phyloP scores from a whole-genome alignment of 2,113 vertebrate species.

The Jacana jacana region DNA sequence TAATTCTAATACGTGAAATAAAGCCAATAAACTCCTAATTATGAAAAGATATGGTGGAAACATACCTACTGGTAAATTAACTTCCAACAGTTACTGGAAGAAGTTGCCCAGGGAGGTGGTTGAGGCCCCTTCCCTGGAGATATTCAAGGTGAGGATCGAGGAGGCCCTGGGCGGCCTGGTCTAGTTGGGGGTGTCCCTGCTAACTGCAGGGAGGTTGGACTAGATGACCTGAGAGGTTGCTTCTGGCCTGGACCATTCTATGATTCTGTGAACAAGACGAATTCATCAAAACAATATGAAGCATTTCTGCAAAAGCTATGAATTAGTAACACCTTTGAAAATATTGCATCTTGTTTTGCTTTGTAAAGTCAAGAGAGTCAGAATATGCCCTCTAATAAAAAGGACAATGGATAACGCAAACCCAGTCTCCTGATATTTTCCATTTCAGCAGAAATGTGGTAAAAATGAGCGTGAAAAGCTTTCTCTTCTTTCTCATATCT shows the following conservation, averaged over 20 bases:
- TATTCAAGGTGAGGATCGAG: too few relatives aligned
- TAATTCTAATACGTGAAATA: neutral
- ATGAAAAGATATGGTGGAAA: neutral
- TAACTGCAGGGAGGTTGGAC: too few relatives aligned
- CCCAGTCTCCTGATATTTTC: neutral
- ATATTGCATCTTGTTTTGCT: fast-evolving
- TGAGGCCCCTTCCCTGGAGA: too few relatives aligned
- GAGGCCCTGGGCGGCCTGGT: too few relatives aligned
- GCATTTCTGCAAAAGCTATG: too few relatives aligned
- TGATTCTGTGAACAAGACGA: too few relatives aligned
- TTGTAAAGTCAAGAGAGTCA: neutral
- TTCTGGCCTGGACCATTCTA: too few relatives aligned
- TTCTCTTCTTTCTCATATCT: neutral
- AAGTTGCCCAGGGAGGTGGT: too few relatives aligned
- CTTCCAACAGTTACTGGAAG: too few relatives aligned
- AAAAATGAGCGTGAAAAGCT: neutral
- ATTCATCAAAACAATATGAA: too few relatives aligned
- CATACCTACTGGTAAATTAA: neutral
- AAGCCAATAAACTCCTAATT: neutral
- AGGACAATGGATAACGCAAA: neutral
- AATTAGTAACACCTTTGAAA: neutral
- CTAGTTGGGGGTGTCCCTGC: too few relatives aligned
- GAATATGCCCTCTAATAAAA: neutral
- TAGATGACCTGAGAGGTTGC: too few relatives aligned
- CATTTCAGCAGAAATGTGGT: neutral